Evolutionary conservation across 2,113 vertebrate genomes (phyloP), one percentile per base, ranked within the genome.

Genomic region (Jacana jacana): DNA sequence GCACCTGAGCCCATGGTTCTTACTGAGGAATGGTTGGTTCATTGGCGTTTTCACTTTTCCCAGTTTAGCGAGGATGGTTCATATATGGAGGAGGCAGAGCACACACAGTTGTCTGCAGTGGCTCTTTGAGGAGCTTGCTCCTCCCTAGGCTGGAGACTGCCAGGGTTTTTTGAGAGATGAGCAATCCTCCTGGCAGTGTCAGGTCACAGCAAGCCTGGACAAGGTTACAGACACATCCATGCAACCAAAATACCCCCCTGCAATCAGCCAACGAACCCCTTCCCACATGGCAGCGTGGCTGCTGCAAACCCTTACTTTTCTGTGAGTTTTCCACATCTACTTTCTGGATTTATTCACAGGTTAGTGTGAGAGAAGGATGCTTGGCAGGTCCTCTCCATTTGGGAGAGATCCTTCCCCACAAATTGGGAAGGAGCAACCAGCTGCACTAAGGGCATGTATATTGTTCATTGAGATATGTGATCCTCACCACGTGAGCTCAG

Each of bases 221-320:
- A 60, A 31, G 24, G 57, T 5, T 5, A 12, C 39, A 20, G 49
- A 12, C 22, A 5, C 1, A 17, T 23, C 44, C 51, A 13, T 0
- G 6, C 33, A 35, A 28, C 24, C 8, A 44, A 24, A 48, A 40
- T 20, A 60, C 7, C 78, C 48, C 17, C 33, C 4, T 2, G 9
- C 30, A 25, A 20, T 22, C 70, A 19, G 33, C 55, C 75, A 35
- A 39, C 30, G 25, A 23, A 17, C 25, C 28, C 19, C 57, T 58
- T 25, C 63, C 17, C 42, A 37, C 7, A 16, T 55, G 12, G 20
- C 0, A 0, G 24, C 2, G 0, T 6, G 46, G 35, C 52, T 33
- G 0, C 61, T 31, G 13, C 5, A 6, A 27, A 3, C 18, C 2
- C 2, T 27, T 13, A 7, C 4, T 19, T 72, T 72, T n/a, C 68